Conservation (phyloP, 2,797 vertebrate species). For the Cuculus canorus region DNA sequence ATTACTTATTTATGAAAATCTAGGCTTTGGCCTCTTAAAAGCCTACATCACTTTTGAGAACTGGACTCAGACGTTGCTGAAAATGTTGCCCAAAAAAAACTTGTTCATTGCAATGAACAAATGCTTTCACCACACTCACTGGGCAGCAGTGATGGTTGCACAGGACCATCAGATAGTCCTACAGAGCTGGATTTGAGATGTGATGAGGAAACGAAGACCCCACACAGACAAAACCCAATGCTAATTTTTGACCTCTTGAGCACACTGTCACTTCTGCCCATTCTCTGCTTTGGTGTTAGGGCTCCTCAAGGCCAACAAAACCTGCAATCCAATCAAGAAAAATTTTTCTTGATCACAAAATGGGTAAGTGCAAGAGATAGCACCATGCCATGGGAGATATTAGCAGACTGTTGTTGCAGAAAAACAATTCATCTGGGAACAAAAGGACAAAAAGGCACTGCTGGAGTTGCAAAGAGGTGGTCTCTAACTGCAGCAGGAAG, state of each 20-base stretch:
- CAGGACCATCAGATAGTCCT: background rate
- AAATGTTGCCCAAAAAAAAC: slow-evolving; percentile 32
- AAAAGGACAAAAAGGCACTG: background rate
- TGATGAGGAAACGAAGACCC: background rate
- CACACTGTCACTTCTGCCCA: background rate
- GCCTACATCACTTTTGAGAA: slow-evolving; percentile 65
- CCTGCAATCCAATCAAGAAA: background rate
- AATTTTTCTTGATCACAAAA: background rate
- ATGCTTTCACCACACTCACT: background rate
- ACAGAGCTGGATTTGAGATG: background rate
- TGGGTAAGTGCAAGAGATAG: background rate
- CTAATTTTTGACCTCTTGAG: background rate
- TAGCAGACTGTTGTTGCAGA: background rate
- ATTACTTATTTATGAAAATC: slow-evolving; percentile 66
- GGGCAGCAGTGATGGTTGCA: background rate
- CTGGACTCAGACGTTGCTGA: background rate
- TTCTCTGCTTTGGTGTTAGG: background rate
- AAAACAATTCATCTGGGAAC: background rate
- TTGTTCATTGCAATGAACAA: background rate
- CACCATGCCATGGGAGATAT: background rate
- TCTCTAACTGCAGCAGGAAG: slow-evolving; percentile 32
- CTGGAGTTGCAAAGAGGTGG: background rate
- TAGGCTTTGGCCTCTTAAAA: slow-evolving; percentile 59
- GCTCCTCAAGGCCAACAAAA: background rate
- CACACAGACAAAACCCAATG: background rate